Evolutionary conservation across 1,140 invertebrate genomes (phyloP).

Genomic region (Thaumatotibia leucotreta): DNA sequence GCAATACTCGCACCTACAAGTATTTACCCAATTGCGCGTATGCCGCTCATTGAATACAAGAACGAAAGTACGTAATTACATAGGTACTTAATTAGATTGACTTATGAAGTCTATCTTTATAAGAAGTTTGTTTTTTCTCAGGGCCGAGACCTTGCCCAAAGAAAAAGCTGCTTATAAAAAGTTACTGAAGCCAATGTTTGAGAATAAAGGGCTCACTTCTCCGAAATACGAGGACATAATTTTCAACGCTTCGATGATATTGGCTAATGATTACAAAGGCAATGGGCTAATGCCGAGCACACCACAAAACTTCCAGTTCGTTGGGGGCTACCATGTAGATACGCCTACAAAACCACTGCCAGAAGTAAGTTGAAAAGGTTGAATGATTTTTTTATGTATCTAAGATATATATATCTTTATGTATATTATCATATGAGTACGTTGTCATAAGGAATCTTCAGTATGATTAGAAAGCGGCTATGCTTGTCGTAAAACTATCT

Average conservation of each 20-base stretch:
- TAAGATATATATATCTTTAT: too few species aligned
- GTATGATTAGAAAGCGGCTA: too few species aligned
- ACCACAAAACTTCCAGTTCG: background rate
- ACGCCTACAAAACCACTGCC: constrained; percentile 2
- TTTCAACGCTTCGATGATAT: constrained; percentile 71
- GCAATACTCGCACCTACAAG: too few species aligned
- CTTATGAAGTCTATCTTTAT: too few species aligned
- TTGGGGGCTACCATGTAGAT: constrained; percentile 17
- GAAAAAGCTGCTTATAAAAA: constrained; percentile 20
- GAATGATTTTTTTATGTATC: too few species aligned
- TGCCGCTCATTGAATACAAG: too few species aligned
- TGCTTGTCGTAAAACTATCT: too few species aligned
- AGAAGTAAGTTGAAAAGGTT: constrained; percentile 15
- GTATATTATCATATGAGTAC: too few species aligned
- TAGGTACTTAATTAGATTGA: too few species aligned
- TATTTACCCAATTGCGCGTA: too few species aligned
- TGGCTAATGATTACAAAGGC: constrained; percentile 17
- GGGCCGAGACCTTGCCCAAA: constrained; percentile 17
- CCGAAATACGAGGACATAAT: constrained; percentile 53
- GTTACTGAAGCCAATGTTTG: constrained; percentile 18
- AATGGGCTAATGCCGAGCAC: background rate
- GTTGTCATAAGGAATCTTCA: too few species aligned
- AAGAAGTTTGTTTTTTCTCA: background rate
- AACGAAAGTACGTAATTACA: too few species aligned
- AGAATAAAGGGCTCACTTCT: constrained; percentile 15